Evolutionary conservation across 2,113 vertebrate species (phyloP), one percentile per base, ranked within the genome.

Genomic region (Erinaceus europaeus): DNA sequence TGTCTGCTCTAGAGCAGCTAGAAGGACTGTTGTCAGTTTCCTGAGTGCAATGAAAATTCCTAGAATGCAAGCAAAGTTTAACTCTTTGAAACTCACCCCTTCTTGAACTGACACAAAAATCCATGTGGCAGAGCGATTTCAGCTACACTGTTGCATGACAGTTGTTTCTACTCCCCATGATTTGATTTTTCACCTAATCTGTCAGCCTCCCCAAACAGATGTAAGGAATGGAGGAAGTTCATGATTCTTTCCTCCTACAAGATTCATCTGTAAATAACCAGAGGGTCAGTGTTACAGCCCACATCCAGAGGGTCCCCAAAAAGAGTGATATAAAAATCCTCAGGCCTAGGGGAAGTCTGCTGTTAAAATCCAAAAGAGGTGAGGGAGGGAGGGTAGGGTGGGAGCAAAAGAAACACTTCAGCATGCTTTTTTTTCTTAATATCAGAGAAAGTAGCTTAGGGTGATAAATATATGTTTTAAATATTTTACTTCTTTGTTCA

Each of bases 101-200:
- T 55, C 21, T 27, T 8, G 62, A 93, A 95, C 74, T 88, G 94
- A 90, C 83, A 86, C 62, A 91, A 94, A 96, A 91, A 86, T 79
- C 91, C 85, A 91, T 71, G 79, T 93, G 90, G 84, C 84, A 81
- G 79, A 90, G 40, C 92, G 90, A 94, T 94, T 79, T 75, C 84
- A 95, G 86, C 90, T 81, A 90, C 90, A 79, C 90, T 88, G 86
- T 86, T 92, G 72, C 77, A 84, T 90, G 79, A 92, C 52, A 40
- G 78, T 86, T 94, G 78, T 72, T 96, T 96, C 94, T 95, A 44
- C 81, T 83, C 84, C 81, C 90, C 92, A 83, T 69, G 91, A 90
- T 91, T 92, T 94, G 91, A 80, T 81, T 93, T 93, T 95, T 94
- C 84, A 93, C 93, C 94, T 93, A 85, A 83, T 77, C 86, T 94